Evolutionary conservation across 2,888 invertebrate genomes (phyloP).

Genomic region (Oxycera nigricornis): DNA sequence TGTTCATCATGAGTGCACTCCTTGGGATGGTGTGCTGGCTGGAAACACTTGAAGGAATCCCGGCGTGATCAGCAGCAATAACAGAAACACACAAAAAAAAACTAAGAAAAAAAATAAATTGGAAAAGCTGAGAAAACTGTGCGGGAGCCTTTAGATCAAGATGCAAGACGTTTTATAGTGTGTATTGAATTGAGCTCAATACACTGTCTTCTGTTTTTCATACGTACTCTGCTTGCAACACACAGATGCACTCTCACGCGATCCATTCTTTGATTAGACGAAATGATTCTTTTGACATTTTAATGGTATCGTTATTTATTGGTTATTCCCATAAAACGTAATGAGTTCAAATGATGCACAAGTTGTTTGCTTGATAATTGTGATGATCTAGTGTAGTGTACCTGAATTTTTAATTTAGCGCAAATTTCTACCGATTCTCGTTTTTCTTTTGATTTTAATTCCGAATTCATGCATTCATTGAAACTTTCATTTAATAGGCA

Average conservation of each 20-base stretch:
- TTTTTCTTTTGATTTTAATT: no score
- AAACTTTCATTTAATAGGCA: no score
- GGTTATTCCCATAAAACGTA: no score
- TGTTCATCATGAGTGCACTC: slow-evolving; percentile 16
- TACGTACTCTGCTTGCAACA: background rate
- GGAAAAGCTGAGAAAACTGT: slow-evolving; percentile 1
- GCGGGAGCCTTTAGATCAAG: background rate
- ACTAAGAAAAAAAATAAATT: background rate
- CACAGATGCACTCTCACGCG: background rate
- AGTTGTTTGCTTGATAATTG: no score
- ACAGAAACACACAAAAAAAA: no score
- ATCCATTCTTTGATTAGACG: background rate
- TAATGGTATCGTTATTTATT: no score
- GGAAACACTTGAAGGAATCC: background rate
- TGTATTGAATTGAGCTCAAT: background rate
- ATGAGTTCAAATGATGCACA: no score
- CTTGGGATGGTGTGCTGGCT: background rate
- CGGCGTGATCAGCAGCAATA: no score
- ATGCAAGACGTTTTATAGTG: background rate
- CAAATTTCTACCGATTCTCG: no score
- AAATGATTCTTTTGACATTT: background rate
- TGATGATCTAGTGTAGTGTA: no score
- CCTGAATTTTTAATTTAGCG: no score
- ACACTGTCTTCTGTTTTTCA: background rate
- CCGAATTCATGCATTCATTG: no score